Conservation (phyloP, 2,888 invertebrate species). For the Mellilla xanthometata region DNA sequence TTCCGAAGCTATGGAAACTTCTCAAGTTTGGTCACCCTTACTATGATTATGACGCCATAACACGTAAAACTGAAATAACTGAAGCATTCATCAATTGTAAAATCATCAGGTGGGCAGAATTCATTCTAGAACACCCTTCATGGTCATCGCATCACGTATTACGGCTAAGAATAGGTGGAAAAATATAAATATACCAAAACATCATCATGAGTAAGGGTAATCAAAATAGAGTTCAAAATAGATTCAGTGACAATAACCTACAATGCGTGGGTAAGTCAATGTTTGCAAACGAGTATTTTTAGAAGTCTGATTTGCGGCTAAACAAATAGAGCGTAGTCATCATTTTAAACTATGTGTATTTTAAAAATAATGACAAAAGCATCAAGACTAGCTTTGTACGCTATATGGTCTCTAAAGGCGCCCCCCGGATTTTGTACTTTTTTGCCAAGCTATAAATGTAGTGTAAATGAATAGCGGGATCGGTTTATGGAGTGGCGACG, state of each 20-base stretch:
- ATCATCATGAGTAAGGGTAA: slow-evolving; percentile 23
- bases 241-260: slow-evolving; percentile 32
- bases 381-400: too few relatives aligned
- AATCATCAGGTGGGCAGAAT: slow-evolving; percentile 38
- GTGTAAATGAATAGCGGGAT: too few relatives aligned
- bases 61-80: slow-evolving; percentile 34
- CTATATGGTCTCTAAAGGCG: too few relatives aligned
- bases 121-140: slow-evolving; percentile 43
- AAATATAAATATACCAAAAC: slow-evolving; percentile 11
- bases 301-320: neutral
- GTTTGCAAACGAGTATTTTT: slow-evolving; percentile 9
- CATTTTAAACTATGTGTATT: too few relatives aligned
- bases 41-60: slow-evolving; percentile 22
- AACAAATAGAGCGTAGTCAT: too few relatives aligned
- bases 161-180: slow-evolving; percentile 3
- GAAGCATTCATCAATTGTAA: slow-evolving; percentile 39
- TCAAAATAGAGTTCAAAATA: slow-evolving; percentile 34
- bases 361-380: too few relatives aligned
- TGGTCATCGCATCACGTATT: slow-evolving; percentile 9
- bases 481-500: too few relatives aligned
- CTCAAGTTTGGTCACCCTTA: slow-evolving; percentile 36
- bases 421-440: too few relatives aligned
- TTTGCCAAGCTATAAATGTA: too few relatives aligned
- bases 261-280: slow-evolving; percentile 16
- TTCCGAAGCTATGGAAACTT: too few relatives aligned